Evolutionary conservation across 1,140 invertebrate genomes (phyloP).

Genomic region (Drosophila ironensis): DNA sequence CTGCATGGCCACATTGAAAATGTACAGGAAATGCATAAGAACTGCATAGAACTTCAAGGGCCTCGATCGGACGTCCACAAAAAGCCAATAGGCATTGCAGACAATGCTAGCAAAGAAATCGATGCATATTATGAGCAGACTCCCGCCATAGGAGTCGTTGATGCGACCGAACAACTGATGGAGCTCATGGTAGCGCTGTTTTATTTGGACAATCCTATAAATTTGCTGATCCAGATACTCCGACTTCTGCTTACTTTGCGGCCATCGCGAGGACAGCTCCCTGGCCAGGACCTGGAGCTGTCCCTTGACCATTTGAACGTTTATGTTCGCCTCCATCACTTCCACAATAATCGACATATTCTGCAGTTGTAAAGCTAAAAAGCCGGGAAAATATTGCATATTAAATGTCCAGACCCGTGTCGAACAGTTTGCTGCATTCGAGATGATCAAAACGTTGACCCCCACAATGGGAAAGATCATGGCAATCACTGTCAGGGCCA

Average conservation of each 20-base stretch:
- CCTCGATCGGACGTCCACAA: slow-evolving; percentile 15
- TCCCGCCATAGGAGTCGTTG: slow-evolving; percentile 46
- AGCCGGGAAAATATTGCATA: slow-evolving; percentile 22
- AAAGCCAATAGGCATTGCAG: slow-evolving; percentile 61
- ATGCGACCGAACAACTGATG: slow-evolving; percentile 20
- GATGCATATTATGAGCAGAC: slow-evolving; percentile 53
- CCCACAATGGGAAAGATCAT: slow-evolving; percentile 15
- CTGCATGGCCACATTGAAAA: slow-evolving; percentile 31
- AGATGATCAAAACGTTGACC: slow-evolving; percentile 1
- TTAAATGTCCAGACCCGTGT: not conserved
- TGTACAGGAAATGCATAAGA: slow-evolving; percentile 6
- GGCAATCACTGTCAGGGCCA: not conserved
- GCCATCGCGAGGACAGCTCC: slow-evolving; percentile 2
- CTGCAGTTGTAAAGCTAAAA: slow-evolving; percentile 47
- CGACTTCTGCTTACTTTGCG: not conserved
- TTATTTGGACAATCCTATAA: slow-evolving; percentile 9
- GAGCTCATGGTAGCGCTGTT: slow-evolving; percentile 39
- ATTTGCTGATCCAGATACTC: not conserved
- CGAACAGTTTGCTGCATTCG: not conserved
- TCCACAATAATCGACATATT: slow-evolving; percentile 41
- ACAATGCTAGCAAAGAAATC: slow-evolving; percentile 51
- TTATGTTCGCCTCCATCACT: slow-evolving; percentile 39
- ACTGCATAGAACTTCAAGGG: not conserved
- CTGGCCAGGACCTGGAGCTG: slow-evolving; percentile 23
- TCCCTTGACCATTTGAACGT: not conserved